Conservation (phyloP, 2,888 invertebrate genomes). For the Cryptus viduatorius region DNA sequence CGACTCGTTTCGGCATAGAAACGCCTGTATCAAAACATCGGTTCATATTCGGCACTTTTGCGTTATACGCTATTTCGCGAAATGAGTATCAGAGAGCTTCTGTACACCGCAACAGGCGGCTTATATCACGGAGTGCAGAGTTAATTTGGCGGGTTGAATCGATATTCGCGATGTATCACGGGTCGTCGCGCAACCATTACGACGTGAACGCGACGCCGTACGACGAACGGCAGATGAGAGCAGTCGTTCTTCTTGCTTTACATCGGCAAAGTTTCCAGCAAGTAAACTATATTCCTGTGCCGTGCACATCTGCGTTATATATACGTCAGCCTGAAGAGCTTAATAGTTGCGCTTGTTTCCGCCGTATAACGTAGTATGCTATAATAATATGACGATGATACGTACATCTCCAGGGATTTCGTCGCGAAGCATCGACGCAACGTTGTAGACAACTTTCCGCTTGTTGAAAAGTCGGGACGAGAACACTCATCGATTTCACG, state of each 20-base stretch:
- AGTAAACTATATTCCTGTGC: constrained; percentile 4
- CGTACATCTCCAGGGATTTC: not conserved
- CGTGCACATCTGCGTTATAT: not conserved
- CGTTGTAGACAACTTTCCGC: constrained; percentile 10
- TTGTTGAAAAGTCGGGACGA: not conserved
- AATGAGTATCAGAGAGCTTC: too few species aligned
- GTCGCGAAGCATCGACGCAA: not conserved
- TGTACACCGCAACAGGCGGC: not conserved
- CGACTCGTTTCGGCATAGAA: not conserved
- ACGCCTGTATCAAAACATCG: not conserved
- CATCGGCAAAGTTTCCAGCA: constrained; percentile 7
- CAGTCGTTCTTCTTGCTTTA: constrained; percentile 3
- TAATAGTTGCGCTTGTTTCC: not conserved
- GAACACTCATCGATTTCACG: constrained; percentile 6
- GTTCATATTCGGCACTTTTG: not conserved
- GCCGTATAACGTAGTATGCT: not conserved
- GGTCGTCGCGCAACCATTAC: constrained; percentile 1
- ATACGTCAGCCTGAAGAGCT: not conserved
- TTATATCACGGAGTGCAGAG: constrained; percentile 31
- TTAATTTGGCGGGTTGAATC: constrained; percentile 59
- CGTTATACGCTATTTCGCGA: not conserved
- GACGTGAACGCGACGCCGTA: not conserved
- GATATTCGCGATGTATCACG: constrained; percentile 35
- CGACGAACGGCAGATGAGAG: not conserved
- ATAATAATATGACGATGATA: constrained; percentile 4